These are phyloP conservation scores for Cynocephalus volans DNA, from an alignment of 2,113 vertebrate genomes.

Conservation along the genomic window DNA sequence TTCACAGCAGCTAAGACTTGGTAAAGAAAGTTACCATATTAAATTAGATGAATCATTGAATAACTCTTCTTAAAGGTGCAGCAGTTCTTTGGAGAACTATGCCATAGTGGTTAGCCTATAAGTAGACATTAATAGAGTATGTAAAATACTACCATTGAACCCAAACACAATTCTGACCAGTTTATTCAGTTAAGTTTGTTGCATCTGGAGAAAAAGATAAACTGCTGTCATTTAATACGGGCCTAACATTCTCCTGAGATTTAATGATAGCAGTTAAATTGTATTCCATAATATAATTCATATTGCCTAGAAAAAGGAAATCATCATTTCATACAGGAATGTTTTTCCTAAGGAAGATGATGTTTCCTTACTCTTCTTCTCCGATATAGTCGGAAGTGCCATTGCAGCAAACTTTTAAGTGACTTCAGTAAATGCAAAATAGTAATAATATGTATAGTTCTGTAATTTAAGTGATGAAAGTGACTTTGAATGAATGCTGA, in stretches of 20 bases:
- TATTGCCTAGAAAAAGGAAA: background rate
- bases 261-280: background rate
- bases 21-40: background rate
- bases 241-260: background rate
- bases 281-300: background rate
- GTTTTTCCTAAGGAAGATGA: background rate
- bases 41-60: background rate
- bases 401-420: background rate
- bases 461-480: constrained; percentile 23
- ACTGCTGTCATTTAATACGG: background rate
- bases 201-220: background rate
- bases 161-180: background rate
- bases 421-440: constrained; percentile 9
- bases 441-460: background rate
- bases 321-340: background rate
- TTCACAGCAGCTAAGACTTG: background rate
- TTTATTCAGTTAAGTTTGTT: constrained; percentile 16
- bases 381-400: background rate
- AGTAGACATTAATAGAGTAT: background rate
- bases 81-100: background rate
- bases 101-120: background rate
- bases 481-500: background rate
- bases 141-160: background rate
- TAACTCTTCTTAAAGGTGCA: background rate
- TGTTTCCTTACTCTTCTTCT: background rate